Base-by-base conservation (phyloP, 2,888 invertebrate species). In the Philhelius pedissequus region DNA sequence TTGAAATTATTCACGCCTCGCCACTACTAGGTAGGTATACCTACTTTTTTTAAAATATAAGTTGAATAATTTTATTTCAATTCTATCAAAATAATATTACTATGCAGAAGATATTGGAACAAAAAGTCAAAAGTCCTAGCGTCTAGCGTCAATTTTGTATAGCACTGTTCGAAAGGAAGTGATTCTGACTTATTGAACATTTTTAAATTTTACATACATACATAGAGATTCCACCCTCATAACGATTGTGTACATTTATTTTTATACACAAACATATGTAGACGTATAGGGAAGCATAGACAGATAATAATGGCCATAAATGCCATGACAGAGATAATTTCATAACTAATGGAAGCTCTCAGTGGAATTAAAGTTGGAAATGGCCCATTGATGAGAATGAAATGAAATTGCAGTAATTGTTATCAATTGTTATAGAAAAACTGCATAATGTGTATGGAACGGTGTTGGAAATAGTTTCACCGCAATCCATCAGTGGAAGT, bases 401-500 rank as follows among this genome's bases (percentile, higher is more conserved):
- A 62, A 27, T 54, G 27, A n/a, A 56, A 70, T 70, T 60, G 40
- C 50, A 50, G 25, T 52, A 60, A 76, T 60, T 77, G 58, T 58
- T 35, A 20, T 20, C 35, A 54, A 54, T 18, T 54, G 3, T 18
- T 30, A 3, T 5, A 27, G 18, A 6, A 25, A 25, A 48, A 25
- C 1, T n/a, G n/a, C n/a, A n/a, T n/a, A n/a, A n/a, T n/a, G n/a
- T n/a, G n/a, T n/a, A n/a, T n/a, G n/a, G n/a, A n/a, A n/a, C n/a
- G n/a, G n/a, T n/a, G n/a, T n/a, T n/a, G n/a, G n/a, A n/a, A n/a
- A n/a, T n/a, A n/a, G n/a, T n/a, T n/a, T n/a, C n/a, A n/a, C n/a
- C n/a, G n/a, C n/a, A n/a, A n/a, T n/a, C n/a, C n/a, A n/a, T n/a
- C n/a, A n/a, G n/a, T n/a, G n/a, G n/a, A n/a, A n/a, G n/a, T n/a